Base-by-base conservation (phyloP, 2,113 vertebrate species). In the Embiotoca jacksoni region DNA sequence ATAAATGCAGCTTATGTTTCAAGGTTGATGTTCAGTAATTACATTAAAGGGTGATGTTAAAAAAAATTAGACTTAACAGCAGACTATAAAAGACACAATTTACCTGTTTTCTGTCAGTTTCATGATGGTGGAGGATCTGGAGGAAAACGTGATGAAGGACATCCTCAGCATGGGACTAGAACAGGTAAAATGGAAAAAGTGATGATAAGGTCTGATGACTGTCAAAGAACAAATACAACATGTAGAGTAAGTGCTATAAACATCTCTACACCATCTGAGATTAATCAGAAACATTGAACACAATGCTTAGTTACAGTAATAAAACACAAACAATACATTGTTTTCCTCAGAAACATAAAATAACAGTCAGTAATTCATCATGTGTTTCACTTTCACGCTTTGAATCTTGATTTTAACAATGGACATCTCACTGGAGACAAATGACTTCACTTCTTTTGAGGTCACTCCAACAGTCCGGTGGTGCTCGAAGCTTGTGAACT, bases 61-160 rank as follows among this genome's bases (percentile, higher is more conserved):
- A 52, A 7, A 52, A 35, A 33, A 58, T 35, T n/a, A 4, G 2
- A 4, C 30, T 1, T 23, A 13, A 41, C 6, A 47, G 31, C 47
- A 46, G 6, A 9, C 3, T 7, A 0, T 7, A 41, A 16, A 33
- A 41, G 6, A 7, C 2, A 1, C 3, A 8, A 57, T 64, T 89
- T 92, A 95, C 98, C 94, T 96, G 93, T 97, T 95, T 90, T 96
- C 95, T 0, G 97, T 98, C 76, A 98, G 90, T 1, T 93, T 93
- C 96, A 98, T 94, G 91, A 98, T 60, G 0, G 94, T 95, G 14
- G 82, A 92, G 1, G 95, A 96, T 50, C 90, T 89, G 33, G 95
- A 94, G 46, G 96, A 97, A 89, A 96, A 99, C 10, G 96, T 95
- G 0, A 99, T 96, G 92, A 98, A 97, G 41, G 97, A 99, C 92